Evolutionary conservation across 2,888 invertebrate species (phyloP).

Genomic region (Microchrysa polita): DNA sequence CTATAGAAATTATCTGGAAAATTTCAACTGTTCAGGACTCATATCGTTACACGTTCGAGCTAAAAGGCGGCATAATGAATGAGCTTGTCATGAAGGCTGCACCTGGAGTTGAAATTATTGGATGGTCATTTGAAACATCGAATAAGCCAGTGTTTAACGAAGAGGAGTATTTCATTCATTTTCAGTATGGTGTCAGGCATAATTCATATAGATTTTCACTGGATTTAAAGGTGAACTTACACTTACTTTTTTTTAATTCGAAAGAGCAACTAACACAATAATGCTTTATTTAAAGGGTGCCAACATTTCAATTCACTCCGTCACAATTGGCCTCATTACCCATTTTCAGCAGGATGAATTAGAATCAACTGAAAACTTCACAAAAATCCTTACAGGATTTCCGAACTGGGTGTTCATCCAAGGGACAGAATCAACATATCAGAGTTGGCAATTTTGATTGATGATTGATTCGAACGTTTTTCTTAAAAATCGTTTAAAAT

Average conservation of each 20-base stretch:
- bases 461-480: no score
- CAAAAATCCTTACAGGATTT: slow-evolving; percentile 3
- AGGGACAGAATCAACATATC: slow-evolving; percentile 8
- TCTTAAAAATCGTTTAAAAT: no score
- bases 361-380: background rate
- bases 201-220: slow-evolving; percentile 4
- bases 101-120: slow-evolving; percentile 53
- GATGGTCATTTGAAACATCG: slow-evolving; percentile 58
- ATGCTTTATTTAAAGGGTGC: background rate
- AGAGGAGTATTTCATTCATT: slow-evolving; percentile 59
- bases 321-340: slow-evolving; percentile 2
- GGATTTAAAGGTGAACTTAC: slow-evolving; percentile 12
- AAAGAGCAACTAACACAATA: background rate
- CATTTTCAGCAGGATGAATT: slow-evolving; percentile 7
- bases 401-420: slow-evolving; percentile 12
- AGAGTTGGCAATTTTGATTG: slow-evolving; percentile 34
- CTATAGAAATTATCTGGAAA: slow-evolving; percentile 54
- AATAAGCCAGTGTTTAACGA: slow-evolving; percentile 57
- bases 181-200: slow-evolving; percentile 57
- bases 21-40: slow-evolving; percentile 54
- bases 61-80: slow-evolving; percentile 62
- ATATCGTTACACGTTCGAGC: slow-evolving; percentile 57
- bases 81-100: slow-evolving; percentile 58
- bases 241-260: background rate
- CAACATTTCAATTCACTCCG: slow-evolving; percentile 2